Base-by-base conservation (phyloP, 2,797 vertebrate species). In the Adelosebastes latens region DNA sequence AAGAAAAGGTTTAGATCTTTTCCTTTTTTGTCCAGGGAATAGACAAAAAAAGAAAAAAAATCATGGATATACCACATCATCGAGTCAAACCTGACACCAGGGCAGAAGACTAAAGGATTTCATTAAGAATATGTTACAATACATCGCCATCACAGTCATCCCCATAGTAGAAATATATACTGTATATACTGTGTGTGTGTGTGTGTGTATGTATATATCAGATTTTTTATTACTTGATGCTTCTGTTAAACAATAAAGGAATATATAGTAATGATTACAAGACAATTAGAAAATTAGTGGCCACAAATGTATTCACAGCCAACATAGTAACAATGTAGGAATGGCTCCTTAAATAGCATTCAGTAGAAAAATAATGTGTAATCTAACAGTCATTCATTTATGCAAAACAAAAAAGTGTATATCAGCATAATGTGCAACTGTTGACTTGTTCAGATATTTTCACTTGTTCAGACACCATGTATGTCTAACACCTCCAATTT, bases 1-100 rank as follows among this genome's bases (percentile, higher is more conserved):
- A 97, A 97, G 96, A 96, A 98, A 97, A 97, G 96, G 93, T 97
- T 98, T 96, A 97, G 97, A 97, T 98, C 97, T 97, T 95, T 94
- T 72, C 93, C 94, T 84, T 94, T 93, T 92, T 88, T 92, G 90
- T 91, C 91, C 92, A 83, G 93, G 92, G 93, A 94, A 94, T 94
- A 92, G 82, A 73, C 73, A 82, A 89, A 42, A 88, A 61, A 76
- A 82, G 29, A 73, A 80, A 78, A 91, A 91, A 93, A 89, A 93
- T 91, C 81, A 25, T 79, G 85, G 93, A 87, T 91, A 63, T 49
- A 89, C 83, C 86, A 87, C 92, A 68, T 84, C 81, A 89, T 83
- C 80, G 84, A 94, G 89, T 91, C 91, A 93, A 95, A 92, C 82
- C 91, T 95, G 93, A 95, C 92, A 94, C 85, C 55, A 7, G 91